Base-by-base conservation (phyloP, 2,797 vertebrate genomes). In the Galagoides demidoff region DNA sequence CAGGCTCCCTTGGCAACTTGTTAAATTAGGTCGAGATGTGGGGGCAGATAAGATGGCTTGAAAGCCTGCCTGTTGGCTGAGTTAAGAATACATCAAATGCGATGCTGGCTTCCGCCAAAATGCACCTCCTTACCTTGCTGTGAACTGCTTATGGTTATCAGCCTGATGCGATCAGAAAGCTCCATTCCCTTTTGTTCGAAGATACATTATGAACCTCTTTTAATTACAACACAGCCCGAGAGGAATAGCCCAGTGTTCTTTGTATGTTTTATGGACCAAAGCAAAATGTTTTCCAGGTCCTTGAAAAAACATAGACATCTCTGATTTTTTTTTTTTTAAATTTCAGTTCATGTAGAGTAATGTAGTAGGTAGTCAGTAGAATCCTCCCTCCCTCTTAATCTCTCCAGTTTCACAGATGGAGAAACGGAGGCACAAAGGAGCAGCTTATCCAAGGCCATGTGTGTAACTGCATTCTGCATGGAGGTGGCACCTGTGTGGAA, bases 21-120 rank as follows among this genome's bases (percentile, higher is more conserved):
- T 97, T 97, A 98, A 99, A 98, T 98, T 98, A 98, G 98, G 98
- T 99, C 98, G 98, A 98, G 98, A 99, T 99, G 98, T 96, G 98
- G 97, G 98, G 96, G 97, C 91, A 98, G 99, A 99, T 99, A 99
- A 98, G 20, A 8, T 34, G n/a, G 95, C 97, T 98, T 94, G 97
- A 97, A 97, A 98, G 91, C 94, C 96, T 49, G 96, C 96, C 92
- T 34, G 7, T 68, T 97, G 94, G 96, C 98, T 71, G 96, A 89
- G 96, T 97, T 97, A 96, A 96, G 98, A 98, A 96, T 96, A 98
- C 98, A 98, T 98, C 98, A 98, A 98, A 98, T 95, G 78, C 97
- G 94, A 59, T 2, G 0, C 25, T 88, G 91, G 96, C 98, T 98
- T 98, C 98, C 98, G 98, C 97, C 97, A 96, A 94, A 98, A 98